Percentiles rank a stretch among this genome's conserved stretches.
phyloP scores from a whole-genome alignment of 2,113 vertebrate genomes.

The Diphyllodes magnificus region DNA sequence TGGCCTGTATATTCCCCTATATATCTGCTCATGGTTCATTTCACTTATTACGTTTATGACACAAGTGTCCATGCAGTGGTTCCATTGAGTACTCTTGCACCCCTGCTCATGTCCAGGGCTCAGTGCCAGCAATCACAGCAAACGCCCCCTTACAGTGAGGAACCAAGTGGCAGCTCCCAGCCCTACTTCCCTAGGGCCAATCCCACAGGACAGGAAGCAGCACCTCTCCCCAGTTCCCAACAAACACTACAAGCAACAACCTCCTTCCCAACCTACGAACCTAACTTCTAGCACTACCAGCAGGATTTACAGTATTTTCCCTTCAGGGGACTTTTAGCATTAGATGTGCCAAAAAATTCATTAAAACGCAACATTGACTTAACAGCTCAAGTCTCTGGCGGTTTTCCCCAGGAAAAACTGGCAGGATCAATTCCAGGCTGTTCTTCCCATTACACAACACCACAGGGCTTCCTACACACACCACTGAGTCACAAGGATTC shows the following conservation, averaged over 20 bases:
- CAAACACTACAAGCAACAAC: not conserved
- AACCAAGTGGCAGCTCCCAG: not conserved
- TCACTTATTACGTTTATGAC: not conserved
- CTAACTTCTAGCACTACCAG: not conserved
- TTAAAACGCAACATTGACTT: conserved; percentile 33
- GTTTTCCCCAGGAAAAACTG: conserved; percentile 8
- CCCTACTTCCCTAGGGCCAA: not conserved
- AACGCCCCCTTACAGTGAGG: fast-evolving
- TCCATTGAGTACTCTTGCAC: fast-evolving
- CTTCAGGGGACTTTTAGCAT: conserved; percentile 36
- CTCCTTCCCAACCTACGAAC: not conserved
- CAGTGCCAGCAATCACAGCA: not conserved
- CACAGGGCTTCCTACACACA: not conserved
- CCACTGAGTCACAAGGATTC: not conserved
- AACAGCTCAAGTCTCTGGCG: conserved; percentile 2
- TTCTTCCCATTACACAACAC: not conserved
- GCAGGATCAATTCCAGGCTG: conserved; percentile 3
- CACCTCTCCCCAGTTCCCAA: not conserved
- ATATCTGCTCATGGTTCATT: not conserved
- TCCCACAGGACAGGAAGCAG: not conserved
- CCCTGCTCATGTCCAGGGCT: not conserved
- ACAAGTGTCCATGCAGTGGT: not conserved
- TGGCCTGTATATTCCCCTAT: not conserved
- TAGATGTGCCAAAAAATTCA: conserved; percentile 44
- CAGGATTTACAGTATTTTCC: conserved; percentile 32